Conservation (phyloP, 1,140 invertebrate genomes). For the Pachypsylla venusta region DNA sequence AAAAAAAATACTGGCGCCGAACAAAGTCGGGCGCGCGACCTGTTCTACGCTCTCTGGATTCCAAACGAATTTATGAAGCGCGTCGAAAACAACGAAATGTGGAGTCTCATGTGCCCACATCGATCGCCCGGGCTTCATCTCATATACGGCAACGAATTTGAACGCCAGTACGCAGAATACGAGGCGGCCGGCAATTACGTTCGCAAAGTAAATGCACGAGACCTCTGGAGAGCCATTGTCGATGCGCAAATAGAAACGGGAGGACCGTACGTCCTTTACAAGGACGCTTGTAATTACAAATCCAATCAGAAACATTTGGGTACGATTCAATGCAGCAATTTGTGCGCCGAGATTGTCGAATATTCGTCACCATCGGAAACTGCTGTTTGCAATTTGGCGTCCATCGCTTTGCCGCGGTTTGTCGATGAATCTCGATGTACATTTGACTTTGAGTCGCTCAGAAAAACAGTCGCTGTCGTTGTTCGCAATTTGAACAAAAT, state of each 20-base stretch:
- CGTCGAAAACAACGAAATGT: conserved; percentile 43
- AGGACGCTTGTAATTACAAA: conserved; percentile 52
- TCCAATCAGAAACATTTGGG: conserved; percentile 58
- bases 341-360: conserved; percentile 57
- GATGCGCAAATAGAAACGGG: conserved; percentile 55
- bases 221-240: conserved; percentile 48
- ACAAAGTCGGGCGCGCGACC: conserved; percentile 43
- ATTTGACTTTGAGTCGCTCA: conserved; percentile 46
- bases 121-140: conserved; percentile 46
- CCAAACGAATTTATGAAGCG: conserved; percentile 57
- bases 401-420: conserved; percentile 49
- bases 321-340: conserved; percentile 55
- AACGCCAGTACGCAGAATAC: conserved; percentile 44
- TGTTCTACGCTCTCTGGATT: conserved; percentile 59
- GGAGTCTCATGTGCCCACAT: conserved; percentile 54
- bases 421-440: conserved; percentile 35
- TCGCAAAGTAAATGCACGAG: conserved; percentile 41
- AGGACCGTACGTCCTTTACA: conserved; percentile 53
- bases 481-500: conserved; percentile 53
- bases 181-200: conserved; percentile 40
- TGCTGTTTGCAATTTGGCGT: conserved; percentile 57
- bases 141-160: conserved; percentile 50
- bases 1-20: conserved; percentile 49
- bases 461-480: conserved; percentile 41
- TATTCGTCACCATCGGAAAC: conserved; percentile 46